Conservation (phyloP, 1,140 invertebrate species). For the Asobara japonica region DNA sequence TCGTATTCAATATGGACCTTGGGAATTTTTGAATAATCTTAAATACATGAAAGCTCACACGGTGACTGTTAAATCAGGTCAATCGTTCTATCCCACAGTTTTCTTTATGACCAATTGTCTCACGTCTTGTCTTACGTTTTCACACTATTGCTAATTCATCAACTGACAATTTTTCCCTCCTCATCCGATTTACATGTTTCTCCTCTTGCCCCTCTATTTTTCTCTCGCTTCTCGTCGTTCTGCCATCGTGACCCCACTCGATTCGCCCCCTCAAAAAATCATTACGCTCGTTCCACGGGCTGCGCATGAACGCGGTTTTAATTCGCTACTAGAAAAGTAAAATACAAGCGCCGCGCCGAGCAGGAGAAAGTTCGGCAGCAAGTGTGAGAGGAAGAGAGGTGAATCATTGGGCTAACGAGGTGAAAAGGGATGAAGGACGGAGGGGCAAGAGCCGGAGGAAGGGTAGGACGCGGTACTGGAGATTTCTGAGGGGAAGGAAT, state of each 20-base stretch:
- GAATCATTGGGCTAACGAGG: conserved; percentile 23
- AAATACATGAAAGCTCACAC: neutral
- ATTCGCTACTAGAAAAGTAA: conserved; percentile 69
- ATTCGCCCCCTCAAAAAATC: conserved; percentile 68
- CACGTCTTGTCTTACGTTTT: neutral
- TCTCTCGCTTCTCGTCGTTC: conserved; percentile 16
- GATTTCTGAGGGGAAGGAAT: conserved; percentile 6
- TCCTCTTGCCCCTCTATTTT: conserved; percentile 21
- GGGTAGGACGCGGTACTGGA: neutral
- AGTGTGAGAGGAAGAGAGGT: conserved; percentile 33
- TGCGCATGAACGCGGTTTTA: conserved; percentile 69
- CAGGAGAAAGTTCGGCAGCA: conserved; percentile 36
- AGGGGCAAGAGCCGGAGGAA: neutral
- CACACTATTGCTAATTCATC: neutral
- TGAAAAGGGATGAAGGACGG: conserved; percentile 11
- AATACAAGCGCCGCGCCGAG: conserved; percentile 60
- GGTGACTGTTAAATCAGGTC: conserved; percentile 32
- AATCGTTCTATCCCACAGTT: neutral
- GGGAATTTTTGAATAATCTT: conserved; percentile 30
- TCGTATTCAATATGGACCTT: conserved; percentile 57
- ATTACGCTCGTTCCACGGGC: conserved; percentile 68
- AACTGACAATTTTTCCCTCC: conserved; percentile 1
- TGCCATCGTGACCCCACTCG: conserved; percentile 59
- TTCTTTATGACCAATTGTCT: neutral
- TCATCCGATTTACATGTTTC: conserved; percentile 36